Percentiles rank a stretch among this genome's conserved stretches.
phyloP scores from a whole-genome alignment of 2,797 vertebrate genomes.

The Onychomys arenicola region DNA sequence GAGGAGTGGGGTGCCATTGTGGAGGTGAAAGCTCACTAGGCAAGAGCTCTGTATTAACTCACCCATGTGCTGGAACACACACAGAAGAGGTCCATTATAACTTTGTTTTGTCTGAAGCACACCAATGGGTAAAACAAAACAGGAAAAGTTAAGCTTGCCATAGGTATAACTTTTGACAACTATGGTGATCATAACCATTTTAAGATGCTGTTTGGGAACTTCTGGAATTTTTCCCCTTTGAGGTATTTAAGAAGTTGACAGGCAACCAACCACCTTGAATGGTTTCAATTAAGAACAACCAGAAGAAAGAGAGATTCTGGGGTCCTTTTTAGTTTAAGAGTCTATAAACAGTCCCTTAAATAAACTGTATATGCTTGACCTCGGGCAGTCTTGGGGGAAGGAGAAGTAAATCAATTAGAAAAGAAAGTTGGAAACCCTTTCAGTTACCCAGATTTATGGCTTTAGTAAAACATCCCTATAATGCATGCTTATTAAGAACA shows the following conservation, averaged over 20 bases:
- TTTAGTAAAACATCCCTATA: constrained; percentile 76
- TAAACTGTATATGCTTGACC: constrained; percentile 79
- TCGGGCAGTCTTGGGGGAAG: constrained; percentile 59
- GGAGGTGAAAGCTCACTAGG: background rate
- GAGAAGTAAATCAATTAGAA: constrained; percentile 80
- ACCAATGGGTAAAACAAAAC: constrained; percentile 54
- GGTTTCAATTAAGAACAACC: constrained; percentile 78
- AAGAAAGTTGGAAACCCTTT: constrained; percentile 76
- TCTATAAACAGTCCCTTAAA: constrained; percentile 83
- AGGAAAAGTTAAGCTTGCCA: constrained; percentile 47
- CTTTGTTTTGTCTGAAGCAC: constrained; percentile 22
- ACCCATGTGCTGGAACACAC: background rate
- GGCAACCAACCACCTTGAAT: constrained; percentile 73
- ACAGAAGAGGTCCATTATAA: background rate
- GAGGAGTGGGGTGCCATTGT: constrained; percentile 7
- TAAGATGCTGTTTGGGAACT: constrained; percentile 62
- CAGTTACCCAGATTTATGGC: constrained; percentile 76
- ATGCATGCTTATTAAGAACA: constrained; percentile 76
- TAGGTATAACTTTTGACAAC: constrained; percentile 66
- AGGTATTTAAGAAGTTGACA: constrained; percentile 69
- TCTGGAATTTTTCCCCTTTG: constrained; percentile 72
- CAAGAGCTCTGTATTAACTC: constrained; percentile 35
- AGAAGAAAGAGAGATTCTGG: constrained; percentile 72
- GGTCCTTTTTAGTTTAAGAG: constrained; percentile 81
- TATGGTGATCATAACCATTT: constrained; percentile 64